Evolutionary conservation across 2,797 vertebrate species (phyloP), one percentile per base, ranked within the genome.

Genomic region (Melanotaenia parkinsoni): DNA sequence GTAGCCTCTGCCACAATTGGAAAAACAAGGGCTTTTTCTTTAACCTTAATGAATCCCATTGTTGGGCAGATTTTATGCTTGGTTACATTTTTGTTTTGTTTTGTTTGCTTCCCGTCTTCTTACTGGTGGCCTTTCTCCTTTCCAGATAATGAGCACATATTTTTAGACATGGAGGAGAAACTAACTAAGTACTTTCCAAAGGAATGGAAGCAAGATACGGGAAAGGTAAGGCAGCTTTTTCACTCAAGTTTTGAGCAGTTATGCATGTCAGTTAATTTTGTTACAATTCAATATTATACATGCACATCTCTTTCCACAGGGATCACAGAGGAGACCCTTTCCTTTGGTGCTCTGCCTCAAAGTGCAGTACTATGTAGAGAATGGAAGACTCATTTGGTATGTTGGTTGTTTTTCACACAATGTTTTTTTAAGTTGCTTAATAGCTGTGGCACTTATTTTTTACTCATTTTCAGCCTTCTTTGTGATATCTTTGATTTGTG

Each of bases 151-250:
- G 96, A 98, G 77, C 95, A 96, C 77, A 91, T 97, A 76, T 98
- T 97, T 88, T 87, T 98, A 85, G 96, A 99, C 81, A 81, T 97
- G 93, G 96, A 96, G 59, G 96, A 96, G 86, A 97, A 96, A 73
- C 93, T 99, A 68, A 94, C 89, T 13, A 96, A 95, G 81, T 98
- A 97, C 89, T 97, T 98, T 76, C 88, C 94, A 11, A 96, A 96
- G 87, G 96, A 97, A 61, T 96, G 96, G 96, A 96, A 95, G 84
- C 95, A 92, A 81, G 95, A 96, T 9, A 74, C 71, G 0, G 90
- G 26, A 30, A 94, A 94, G 94, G 97, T 97, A 76, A 75, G 43
- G 7, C 16, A 26, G 3, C 18, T 12, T n/a, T 30, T 53, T 40
- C 1, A 0, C 5, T 3, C 28, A 54, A 0, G 40, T 59, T 37